These are phyloP conservation scores for Trachemys scripta DNA, from an alignment of 2,113 vertebrate species.

Conservation along the genomic window DNA sequence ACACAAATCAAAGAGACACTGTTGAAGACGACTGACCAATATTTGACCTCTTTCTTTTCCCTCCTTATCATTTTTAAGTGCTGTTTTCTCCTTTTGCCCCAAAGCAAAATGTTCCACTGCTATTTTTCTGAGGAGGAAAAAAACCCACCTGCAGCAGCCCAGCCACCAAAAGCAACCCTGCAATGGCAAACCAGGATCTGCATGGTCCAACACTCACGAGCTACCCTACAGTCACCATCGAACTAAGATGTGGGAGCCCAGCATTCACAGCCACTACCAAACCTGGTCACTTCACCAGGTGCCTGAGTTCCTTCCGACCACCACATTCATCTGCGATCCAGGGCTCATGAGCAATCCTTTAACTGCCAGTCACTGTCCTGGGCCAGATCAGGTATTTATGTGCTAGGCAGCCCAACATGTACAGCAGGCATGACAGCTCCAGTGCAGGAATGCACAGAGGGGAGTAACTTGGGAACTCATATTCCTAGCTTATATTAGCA, in stretches of 20 bases:
- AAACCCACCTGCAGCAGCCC: accelerated
- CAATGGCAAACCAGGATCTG: too few species aligned
- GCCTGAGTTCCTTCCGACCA: background rate
- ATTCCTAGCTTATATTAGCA: background rate
- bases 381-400: accelerated
- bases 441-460: background rate
- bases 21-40: background rate
- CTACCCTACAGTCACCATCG: background rate
- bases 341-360: background rate
- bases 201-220: too few species aligned
- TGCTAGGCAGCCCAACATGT: accelerated
- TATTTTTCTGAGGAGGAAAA: background rate
- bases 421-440: background rate
- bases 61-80: background rate
- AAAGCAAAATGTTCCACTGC: background rate
- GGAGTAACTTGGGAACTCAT: background rate
- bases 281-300: background rate
- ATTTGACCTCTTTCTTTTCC: background rate
- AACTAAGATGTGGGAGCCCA: background rate
- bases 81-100: background rate
- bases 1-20: background rate
- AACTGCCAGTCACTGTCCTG: background rate
- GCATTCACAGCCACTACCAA: background rate
- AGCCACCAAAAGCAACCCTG: background rate
- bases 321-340: background rate